Evolutionary conservation across 1,140 invertebrate species (phyloP).

Genomic region (Zaprionus vittiger): DNA sequence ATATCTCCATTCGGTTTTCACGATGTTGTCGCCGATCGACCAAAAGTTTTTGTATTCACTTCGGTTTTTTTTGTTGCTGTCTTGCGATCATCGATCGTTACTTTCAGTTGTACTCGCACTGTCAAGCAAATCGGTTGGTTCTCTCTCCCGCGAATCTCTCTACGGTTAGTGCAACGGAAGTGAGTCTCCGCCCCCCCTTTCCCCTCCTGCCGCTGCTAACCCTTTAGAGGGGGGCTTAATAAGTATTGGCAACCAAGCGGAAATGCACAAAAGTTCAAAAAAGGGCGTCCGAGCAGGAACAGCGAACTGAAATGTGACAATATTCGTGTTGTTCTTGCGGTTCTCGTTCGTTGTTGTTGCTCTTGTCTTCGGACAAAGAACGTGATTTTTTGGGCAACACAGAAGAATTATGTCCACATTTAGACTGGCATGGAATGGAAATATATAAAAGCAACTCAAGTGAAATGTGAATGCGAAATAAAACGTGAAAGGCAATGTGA

Average conservation of each 20-base stretch:
- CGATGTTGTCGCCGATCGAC: constrained; percentile 23
- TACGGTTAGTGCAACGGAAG: constrained; percentile 71
- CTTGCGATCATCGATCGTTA: constrained; percentile 68
- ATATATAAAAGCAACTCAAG: constrained; percentile 59
- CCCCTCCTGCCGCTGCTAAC: neutral
- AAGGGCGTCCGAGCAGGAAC: constrained; percentile 27
- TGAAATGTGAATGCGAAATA: constrained; percentile 15
- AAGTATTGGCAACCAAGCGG: constrained; percentile 73
- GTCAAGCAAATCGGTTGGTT: constrained; percentile 77
- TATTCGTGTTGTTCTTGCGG: constrained; percentile 17
- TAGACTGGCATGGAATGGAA: constrained; percentile 54
- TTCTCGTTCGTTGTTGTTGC: constrained; percentile 18
- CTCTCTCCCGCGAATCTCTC: constrained; percentile 19
- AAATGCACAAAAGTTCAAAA: constrained; percentile 57
- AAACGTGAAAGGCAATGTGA: neutral
- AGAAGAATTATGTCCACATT: constrained; percentile 64
- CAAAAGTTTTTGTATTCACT: constrained; percentile 5
- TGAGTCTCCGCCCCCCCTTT: constrained; percentile 20
- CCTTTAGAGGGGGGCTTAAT: constrained; percentile 34
- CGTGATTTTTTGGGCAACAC: constrained; percentile 64
- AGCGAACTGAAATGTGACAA: constrained; percentile 20
- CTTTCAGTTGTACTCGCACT: constrained; percentile 76
- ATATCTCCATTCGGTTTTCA: constrained; percentile 32
- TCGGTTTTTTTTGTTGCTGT: constrained; percentile 12
- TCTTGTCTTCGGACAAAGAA: constrained; percentile 62